phyloP scores from a whole-genome alignment of 2,113 vertebrate genomes.

The Circaetus cinerascens region DNA sequence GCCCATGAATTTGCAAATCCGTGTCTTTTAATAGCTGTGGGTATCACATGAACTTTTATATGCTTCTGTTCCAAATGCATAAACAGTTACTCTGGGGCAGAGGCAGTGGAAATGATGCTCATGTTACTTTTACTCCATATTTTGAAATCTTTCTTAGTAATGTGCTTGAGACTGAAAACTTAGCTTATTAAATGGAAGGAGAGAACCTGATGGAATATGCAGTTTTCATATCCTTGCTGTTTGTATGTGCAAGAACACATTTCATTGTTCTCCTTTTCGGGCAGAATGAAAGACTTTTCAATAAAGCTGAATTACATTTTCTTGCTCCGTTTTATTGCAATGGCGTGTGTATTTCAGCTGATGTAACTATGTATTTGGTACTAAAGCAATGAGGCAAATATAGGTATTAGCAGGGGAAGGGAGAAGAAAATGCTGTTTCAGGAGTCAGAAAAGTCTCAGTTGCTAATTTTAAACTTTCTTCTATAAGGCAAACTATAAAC shows the following conservation, averaged over 20 bases:
- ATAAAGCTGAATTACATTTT: background rate
- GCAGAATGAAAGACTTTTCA: background rate
- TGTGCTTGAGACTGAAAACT: background rate
- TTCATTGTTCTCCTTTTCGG: background rate
- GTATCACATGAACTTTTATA: background rate
- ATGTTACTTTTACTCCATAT: background rate
- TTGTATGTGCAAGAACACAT: background rate
- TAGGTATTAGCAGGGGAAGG: background rate
- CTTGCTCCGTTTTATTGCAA: background rate
- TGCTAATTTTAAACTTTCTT: background rate
- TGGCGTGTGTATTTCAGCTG: background rate
- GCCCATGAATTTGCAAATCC: background rate
- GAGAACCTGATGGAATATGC: background rate
- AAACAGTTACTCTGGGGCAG: background rate
- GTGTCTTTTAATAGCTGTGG: too few relatives aligned
- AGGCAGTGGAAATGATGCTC: background rate
- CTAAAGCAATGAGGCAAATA: conserved; percentile 7
- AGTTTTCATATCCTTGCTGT: background rate
- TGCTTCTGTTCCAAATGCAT: background rate
- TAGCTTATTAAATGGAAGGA: background rate
- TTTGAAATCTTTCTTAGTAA: background rate
- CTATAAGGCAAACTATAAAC: background rate
- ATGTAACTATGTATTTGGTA: background rate
- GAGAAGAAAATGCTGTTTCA: conserved; percentile 12
- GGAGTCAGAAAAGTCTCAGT: background rate